Base-by-base conservation (phyloP, 2,797 vertebrate genomes). In the Naso thynnoides region DNA sequence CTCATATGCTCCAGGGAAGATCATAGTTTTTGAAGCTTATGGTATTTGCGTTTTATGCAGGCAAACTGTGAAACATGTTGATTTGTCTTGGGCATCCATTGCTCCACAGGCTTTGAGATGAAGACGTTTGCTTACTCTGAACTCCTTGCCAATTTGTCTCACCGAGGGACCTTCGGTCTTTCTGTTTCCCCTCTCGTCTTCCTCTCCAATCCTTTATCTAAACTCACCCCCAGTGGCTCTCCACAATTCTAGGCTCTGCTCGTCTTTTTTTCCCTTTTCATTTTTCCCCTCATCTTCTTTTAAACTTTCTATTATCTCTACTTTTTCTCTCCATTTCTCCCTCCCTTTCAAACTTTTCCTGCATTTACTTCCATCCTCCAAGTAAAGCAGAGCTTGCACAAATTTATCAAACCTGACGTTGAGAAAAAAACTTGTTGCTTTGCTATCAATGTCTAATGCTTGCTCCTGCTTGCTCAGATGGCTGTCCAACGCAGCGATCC, bases 71-170 rank as follows among this genome's bases (percentile, higher is more conserved):
- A 80, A 85, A 83, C 47, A 48, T 82, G 81, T 82, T 87, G 84
- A 91, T 89, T 86, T 84, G 88, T 91, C 84, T 79, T 74, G 88
- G 87, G 86, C 92, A 90, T 88, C 81, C 52, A 49, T 67, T 74
- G 78, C 86, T 89, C 83, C 70, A 78, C 87, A 74, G 82, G 78
- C 80, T 90, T 73, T 66, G 47, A 82, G 85, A 87, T 84, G 76
- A 91, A 89, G 87, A 91, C 76, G 80, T 86, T 74, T 85, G 78
- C 80, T 80, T 50, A 38, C 81, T 90, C 82, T 91, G 88, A 91
- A 90, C 87, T 90, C 75, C 53, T 67, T 84, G 86, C 89, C 90
- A 86, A 79, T 81, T 86, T 86, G 78, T 82, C 77, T 88, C 86
- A 84, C 84, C 45, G 70, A 83, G 83, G 85, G 82, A 89, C 79